A percentile compares a stretch with the other conserved stretches of the same genome.
Evolutionary conservation across 2,888 invertebrate genomes (phyloP).

Genomic region (Hermaeophaga mercurialis): DNA sequence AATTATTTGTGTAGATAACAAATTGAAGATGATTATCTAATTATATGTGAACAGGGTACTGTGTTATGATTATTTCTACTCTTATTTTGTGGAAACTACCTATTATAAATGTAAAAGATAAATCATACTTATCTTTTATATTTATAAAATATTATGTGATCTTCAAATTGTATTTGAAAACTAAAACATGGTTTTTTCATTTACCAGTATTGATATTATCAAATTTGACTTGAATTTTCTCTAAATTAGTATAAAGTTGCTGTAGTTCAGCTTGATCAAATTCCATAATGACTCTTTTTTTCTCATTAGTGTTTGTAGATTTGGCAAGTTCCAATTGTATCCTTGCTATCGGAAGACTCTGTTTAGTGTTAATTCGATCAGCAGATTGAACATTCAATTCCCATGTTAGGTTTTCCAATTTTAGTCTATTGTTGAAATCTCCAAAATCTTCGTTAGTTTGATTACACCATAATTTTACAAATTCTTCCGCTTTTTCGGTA

Average conservation of each 20-base stretch:
- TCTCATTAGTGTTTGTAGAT: conserved; percentile 37
- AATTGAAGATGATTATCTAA: too few relatives aligned
- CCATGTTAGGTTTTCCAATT: conserved; percentile 63
- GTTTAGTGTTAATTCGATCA: conserved; percentile 58
- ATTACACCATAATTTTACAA: conserved; percentile 62
- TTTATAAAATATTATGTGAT: too few relatives aligned
- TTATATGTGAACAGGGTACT: too few relatives aligned
- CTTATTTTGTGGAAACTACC: too few relatives aligned
- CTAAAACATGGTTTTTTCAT: too few relatives aligned
- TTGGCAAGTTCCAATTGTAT: conserved; percentile 58
- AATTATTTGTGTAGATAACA: too few relatives aligned
- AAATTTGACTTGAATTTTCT: conserved; percentile 59
- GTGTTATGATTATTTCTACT: too few relatives aligned
- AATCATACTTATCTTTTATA: too few relatives aligned
- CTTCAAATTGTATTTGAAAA: too few relatives aligned
- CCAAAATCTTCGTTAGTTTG: conserved; percentile 60
- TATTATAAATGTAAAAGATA: too few relatives aligned
- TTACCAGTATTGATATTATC: conserved; percentile 45
- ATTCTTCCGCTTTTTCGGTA: conserved; percentile 62
- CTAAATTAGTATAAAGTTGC: conserved; percentile 61
- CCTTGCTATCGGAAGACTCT: conserved; percentile 58
- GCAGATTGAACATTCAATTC: conserved; percentile 62
- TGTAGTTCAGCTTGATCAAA: conserved; percentile 60
- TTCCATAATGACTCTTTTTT: conserved; percentile 59
- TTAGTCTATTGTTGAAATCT: conserved; percentile 58